Percentiles rank a stretch among this genome's conserved stretches.
Conservation (phyloP, 1,140 invertebrate genomes). For the Berghia stephanieae region DNA sequence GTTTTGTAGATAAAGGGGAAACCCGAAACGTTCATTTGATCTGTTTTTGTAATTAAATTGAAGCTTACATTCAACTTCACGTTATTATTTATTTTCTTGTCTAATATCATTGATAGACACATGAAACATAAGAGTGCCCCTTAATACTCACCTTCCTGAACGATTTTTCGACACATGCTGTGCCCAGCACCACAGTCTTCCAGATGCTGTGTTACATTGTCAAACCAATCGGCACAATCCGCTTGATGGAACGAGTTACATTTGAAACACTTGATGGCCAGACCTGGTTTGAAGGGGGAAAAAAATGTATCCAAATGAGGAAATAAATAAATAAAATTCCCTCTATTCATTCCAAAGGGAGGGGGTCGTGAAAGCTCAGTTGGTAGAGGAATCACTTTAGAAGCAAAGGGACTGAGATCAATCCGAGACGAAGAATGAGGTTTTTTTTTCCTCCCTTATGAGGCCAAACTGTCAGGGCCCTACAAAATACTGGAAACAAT, state of each 20-base stretch:
- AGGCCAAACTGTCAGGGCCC: no score
- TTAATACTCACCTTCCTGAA: constrained; percentile 61
- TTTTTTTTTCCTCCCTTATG: no score
- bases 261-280: constrained; percentile 61
- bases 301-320: not conserved
- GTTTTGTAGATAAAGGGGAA: not conserved
- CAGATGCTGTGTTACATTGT: constrained; percentile 63
- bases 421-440: no score
- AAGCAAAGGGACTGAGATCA: no score
- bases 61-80: no score
- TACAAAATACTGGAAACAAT: no score
- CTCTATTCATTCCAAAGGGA: no score
- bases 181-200: constrained; percentile 51
- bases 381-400: no score
- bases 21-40: not conserved
- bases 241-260: constrained; percentile 66
- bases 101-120: not conserved
- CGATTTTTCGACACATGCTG: constrained; percentile 63
- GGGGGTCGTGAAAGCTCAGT: no score
- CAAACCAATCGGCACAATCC: constrained; percentile 65
- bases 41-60: no score
- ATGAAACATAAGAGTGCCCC: no score
- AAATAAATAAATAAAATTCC: no score
- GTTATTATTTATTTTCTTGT: not conserved
- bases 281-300: constrained; percentile 39